Conservation (phyloP, 2,888 invertebrate species). For the Listrodromus nycthemerus region DNA sequence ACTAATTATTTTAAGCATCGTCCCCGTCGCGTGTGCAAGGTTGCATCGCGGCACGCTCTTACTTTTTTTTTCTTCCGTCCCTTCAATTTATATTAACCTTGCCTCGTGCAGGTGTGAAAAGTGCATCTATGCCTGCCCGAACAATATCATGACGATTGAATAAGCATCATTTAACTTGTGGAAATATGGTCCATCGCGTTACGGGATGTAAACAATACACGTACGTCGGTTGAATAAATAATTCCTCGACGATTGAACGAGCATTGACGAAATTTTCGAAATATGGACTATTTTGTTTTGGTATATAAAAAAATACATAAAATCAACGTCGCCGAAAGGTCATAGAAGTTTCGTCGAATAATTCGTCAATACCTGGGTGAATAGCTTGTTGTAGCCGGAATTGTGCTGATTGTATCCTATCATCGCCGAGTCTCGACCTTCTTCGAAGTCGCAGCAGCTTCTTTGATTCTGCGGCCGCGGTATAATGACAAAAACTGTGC, state of each 20-base stretch:
- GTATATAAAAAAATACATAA: neutral
- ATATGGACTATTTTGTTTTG: neutral
- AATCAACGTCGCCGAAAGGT: neutral
- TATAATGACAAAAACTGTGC: slow-evolving; percentile 27
- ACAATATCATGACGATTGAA: slow-evolving; percentile 17
- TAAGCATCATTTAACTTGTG: neutral
- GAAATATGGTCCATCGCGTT: neutral
- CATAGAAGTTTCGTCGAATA: neutral
- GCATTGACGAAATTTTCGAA: neutral
- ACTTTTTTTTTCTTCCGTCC: slow-evolving; percentile 19
- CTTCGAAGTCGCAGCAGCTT: slow-evolving; percentile 70
- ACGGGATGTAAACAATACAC: neutral
- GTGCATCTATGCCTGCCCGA: neutral
- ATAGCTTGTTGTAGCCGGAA: slow-evolving; percentile 93
- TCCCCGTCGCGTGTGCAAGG: slow-evolving; percentile 61
- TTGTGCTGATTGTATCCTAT: slow-evolving; percentile 92
- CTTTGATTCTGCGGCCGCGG: slow-evolving; percentile 49
- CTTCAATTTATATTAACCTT: slow-evolving; percentile 8
- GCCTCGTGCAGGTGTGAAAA: neutral
- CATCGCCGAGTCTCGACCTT: slow-evolving; percentile 84
- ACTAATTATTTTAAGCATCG: slow-evolving; percentile 65
- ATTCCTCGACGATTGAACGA: neutral
- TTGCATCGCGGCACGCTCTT: slow-evolving; percentile 36
- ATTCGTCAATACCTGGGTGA: slow-evolving; percentile 89
- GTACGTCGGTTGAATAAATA: neutral